Evolutionary conservation across 2,113 vertebrate genomes (phyloP).

Genomic region (Otolemur garnettii): DNA sequence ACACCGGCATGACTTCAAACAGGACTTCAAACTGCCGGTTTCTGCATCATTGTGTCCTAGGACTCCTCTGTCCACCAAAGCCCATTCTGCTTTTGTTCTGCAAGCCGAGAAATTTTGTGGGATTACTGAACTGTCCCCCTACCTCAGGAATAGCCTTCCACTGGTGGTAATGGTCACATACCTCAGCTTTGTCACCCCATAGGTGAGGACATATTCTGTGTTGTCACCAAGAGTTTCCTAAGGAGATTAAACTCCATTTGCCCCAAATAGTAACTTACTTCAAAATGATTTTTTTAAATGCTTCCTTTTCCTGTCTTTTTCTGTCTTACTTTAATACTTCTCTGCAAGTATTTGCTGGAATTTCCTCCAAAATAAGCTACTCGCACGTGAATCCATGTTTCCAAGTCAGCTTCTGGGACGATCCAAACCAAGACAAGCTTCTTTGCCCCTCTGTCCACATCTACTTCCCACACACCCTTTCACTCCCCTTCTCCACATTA

Average conservation of each 20-base stretch:
- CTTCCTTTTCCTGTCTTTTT: neutral
- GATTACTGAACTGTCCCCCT: neutral
- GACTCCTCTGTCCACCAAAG: neutral
- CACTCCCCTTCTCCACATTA: neutral
- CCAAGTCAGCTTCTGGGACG: neutral
- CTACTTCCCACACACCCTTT: neutral
- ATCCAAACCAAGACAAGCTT: neutral
- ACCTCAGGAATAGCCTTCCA: neutral
- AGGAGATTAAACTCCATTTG: neutral
- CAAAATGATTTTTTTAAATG: neutral
- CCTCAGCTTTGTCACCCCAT: neutral
- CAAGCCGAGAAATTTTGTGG: neutral
- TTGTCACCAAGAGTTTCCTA: neutral
- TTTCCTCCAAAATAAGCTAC: neutral
- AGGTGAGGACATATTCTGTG: neutral
- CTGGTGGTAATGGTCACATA: neutral
- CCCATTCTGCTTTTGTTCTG: neutral
- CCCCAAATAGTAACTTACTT: neutral
- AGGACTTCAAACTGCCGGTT: neutral
- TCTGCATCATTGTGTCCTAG: neutral
- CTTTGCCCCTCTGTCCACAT: neutral
- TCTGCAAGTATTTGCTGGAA: neutral
- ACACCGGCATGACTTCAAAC: neutral
- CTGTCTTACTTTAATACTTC: neutral
- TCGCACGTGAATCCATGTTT: neutral